Evolutionary conservation across 2,113 vertebrate genomes (phyloP).

Genomic region (Bufo bufo): DNA sequence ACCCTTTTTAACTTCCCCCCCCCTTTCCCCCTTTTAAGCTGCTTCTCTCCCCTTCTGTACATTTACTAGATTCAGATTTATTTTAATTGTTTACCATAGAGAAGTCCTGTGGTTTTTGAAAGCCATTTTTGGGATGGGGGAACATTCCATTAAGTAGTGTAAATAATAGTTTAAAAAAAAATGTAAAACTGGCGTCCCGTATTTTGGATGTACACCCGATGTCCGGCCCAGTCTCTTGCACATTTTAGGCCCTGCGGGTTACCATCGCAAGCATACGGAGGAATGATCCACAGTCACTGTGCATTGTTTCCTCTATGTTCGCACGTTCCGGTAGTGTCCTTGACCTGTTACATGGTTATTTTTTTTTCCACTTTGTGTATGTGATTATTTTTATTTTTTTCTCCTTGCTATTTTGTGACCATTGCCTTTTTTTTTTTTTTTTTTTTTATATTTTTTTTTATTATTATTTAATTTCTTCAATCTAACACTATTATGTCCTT

Average conservation of each 20-base stretch:
- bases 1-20: constrained; percentile 61
- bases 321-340: constrained; percentile 63
- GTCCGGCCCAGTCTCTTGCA: neutral
- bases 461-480: constrained; percentile 62
- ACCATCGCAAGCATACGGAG: neutral
- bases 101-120: constrained; percentile 73
- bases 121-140: constrained; percentile 66
- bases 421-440: constrained; percentile 68
- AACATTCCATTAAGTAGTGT: constrained; percentile 78
- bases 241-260: constrained; percentile 26
- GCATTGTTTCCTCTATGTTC: constrained; percentile 58
- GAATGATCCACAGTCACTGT: constrained; percentile 57
- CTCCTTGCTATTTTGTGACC: constrained; percentile 65
- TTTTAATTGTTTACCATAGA: constrained; percentile 59
- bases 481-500: neutral
- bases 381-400: constrained; percentile 59
- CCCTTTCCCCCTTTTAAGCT: constrained; percentile 62
- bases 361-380: constrained; percentile 58
- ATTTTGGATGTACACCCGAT: constrained; percentile 72
- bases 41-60: constrained; percentile 56
- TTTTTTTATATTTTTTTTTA: constrained; percentile 60
- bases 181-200: constrained; percentile 53
- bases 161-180: constrained; percentile 73
- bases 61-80: constrained; percentile 66
- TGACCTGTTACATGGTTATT: constrained; percentile 28